Conservation (phyloP, 2,113 vertebrate genomes). For the Heterotis niloticus region DNA sequence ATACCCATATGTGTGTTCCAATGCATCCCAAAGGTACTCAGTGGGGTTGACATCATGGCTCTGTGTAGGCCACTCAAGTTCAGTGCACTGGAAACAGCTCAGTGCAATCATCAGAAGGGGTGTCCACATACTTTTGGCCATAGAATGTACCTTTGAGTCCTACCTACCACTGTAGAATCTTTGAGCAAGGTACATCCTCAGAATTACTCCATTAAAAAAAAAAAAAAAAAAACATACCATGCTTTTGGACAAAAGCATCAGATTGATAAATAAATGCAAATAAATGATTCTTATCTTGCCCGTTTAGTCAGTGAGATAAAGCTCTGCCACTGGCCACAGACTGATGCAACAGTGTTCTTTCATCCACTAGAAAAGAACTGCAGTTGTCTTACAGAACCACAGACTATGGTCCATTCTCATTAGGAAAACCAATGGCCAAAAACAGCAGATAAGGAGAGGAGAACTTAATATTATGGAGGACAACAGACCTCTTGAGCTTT, state of each 20-base stretch:
- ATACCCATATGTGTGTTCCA: no score
- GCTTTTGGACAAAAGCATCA: not conserved
- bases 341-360: constrained; percentile 7
- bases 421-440: not conserved
- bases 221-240: no score
- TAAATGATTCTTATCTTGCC: not conserved
- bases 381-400: not conserved
- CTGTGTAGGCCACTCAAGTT: no score
- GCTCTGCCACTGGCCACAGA: not conserved
- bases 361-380: not conserved
- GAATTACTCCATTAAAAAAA: no score
- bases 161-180: no score
- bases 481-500: not conserved
- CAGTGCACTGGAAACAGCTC: no score
- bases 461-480: not conserved
- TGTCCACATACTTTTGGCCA: no score
- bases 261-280: not conserved
- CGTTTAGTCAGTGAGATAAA: not conserved
- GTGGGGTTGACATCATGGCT: no score
- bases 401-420: not conserved
- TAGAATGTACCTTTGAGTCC: no score
- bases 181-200: no score
- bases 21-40: no score
- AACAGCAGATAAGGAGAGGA: not conserved
- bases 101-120: no score